These are phyloP conservation scores for Pseudopodoces humilis DNA, from an alignment of 2,113 vertebrate genomes.

Conservation along the genomic window DNA sequence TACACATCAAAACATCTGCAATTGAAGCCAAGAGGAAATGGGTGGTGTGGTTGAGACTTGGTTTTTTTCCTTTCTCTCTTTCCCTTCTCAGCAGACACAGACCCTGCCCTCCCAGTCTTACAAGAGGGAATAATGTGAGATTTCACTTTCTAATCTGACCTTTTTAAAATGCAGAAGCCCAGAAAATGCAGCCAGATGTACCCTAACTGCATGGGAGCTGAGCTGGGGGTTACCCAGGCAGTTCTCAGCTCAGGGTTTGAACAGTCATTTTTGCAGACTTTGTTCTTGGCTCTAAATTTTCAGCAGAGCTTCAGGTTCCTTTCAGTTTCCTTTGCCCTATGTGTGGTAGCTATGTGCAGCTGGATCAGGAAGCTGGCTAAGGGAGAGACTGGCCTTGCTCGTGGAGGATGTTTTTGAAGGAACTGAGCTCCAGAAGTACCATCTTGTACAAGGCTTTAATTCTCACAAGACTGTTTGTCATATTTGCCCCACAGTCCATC, in stretches of 20 bases:
- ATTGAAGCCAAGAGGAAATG: constrained; percentile 28
- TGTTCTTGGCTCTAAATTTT: not conserved
- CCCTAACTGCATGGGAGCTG: not conserved
- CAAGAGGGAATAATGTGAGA: not conserved
- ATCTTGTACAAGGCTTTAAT: not conserved
- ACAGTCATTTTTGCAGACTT: not conserved
- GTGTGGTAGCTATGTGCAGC: not conserved
- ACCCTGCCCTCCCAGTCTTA: not conserved
- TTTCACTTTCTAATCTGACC: not conserved
- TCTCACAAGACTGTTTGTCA: not conserved
- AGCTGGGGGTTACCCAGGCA: not conserved
- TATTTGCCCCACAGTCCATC: not conserved
- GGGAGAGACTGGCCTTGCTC: not conserved
- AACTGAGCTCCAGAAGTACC: not conserved
- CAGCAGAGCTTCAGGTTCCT: not conserved
- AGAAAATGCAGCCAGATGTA: not conserved
- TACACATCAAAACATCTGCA: not conserved
- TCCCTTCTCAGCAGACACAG: not conserved
- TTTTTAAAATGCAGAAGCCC: not conserved
- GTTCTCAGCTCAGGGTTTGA: not conserved
- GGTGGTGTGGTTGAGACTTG: not conserved
- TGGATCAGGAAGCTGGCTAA: not conserved
- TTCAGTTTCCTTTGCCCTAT: not conserved
- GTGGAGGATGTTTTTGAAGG: not conserved
- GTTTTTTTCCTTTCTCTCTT: too few species aligned